Conservation (phyloP, 2,888 invertebrate species). For the Hemicrepidius hirtus region DNA sequence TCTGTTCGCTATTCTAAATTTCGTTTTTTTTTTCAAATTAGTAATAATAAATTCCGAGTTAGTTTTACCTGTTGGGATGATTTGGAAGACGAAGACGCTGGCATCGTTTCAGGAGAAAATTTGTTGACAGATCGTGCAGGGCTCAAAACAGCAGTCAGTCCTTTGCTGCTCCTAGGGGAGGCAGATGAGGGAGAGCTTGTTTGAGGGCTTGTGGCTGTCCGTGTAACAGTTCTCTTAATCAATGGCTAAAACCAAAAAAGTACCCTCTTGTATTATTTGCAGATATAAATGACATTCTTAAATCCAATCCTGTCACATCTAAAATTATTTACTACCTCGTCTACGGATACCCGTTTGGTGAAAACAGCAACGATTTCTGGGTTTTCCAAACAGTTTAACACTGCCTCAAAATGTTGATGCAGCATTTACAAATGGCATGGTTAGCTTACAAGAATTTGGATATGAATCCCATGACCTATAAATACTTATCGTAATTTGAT, state of each 20-base stretch:
- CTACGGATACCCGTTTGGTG: constrained; percentile 34
- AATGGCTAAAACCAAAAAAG: constrained; percentile 13
- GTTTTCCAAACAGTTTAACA: constrained; percentile 54
- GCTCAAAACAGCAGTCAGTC: background rate
- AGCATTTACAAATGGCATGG: constrained; percentile 53
- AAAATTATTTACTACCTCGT: constrained; percentile 7
- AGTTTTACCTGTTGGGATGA: background rate
- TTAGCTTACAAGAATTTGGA: constrained; percentile 25
- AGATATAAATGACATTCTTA: too few relatives aligned
- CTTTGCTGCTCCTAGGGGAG: background rate
- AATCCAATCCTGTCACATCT: too few relatives aligned
- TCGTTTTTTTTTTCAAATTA: too few relatives aligned
- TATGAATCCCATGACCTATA: background rate
- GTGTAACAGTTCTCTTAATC: constrained; percentile 20
- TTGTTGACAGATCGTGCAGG: constrained; percentile 1
- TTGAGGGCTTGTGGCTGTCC: background rate
- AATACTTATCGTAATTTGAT: constrained; percentile 1
- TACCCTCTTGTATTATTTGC: background rate
- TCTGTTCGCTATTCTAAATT: too few relatives aligned
- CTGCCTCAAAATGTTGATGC: constrained; percentile 57
- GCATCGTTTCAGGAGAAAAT: constrained; percentile 7
- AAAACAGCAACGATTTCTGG: constrained; percentile 53
- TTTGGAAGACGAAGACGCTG: constrained; percentile 7
- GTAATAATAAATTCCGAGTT: too few relatives aligned
- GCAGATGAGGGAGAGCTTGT: background rate